Base-by-base conservation (phyloP, 2,888 invertebrate species). In the Lithosia quadra region DNA sequence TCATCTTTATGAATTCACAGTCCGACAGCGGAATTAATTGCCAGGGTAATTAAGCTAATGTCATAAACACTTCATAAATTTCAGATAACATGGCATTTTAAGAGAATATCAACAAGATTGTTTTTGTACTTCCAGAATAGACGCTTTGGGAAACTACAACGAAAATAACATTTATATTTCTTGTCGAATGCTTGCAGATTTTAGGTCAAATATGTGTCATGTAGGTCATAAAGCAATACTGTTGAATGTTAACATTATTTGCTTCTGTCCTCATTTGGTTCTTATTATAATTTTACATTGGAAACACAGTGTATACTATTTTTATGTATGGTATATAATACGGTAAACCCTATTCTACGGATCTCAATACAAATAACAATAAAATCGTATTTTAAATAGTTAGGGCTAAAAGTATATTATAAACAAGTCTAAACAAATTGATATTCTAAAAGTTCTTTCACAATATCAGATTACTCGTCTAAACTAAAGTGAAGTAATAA, bases 1-100 rank as follows among this genome's bases (percentile, higher is more conserved):
- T 65, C 21, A 34, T 65, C 59, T 49, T 67, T 56, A 68, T 74
- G 74, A 75, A 78, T 73, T 72, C 73, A 71, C 69, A 68, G 62
- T 63, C 57, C 65, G 34, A 39, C 49, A 22, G 18, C 63, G 43
- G 28, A 53, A 73, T 79, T 69, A 68, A 73, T 72, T 67, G 64
- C 69, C 72, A 33, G 39, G 33, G 72, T 66, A 65, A 79, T 79
- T 72, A 62, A 63, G 55, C 55, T 72, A 60, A 69, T 72, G 69
- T 67, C 21, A 57, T 66, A 67, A 64, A 68, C 68, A 39, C 56
- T 74, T 78, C 60, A 67, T 72, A 72, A 70, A 73, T 68, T 69
- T 28, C 18, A 43, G 58, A 62, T 39, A 7, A 55, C 24, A 68
- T 64, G 39, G 36, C 58, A 28, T 9, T 64, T 70, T 24, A 63